Percentiles rank a stretch among this genome's conserved stretches.
Conservation (phyloP, 2,797 vertebrate genomes). For the Clamator glandarius region DNA sequence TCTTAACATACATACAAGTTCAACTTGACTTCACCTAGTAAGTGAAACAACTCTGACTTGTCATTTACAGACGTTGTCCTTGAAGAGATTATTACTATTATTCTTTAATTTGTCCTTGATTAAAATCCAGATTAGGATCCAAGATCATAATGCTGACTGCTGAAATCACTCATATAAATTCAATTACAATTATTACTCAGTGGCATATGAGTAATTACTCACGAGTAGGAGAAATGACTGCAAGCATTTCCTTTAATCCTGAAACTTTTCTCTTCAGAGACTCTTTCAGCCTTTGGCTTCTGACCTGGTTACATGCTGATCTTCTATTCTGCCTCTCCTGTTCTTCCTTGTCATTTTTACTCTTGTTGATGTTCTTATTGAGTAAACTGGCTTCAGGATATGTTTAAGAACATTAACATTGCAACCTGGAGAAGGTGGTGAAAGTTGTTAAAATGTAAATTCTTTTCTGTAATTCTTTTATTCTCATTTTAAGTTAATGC, state of each 20-base stretch:
- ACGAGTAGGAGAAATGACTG: not conserved
- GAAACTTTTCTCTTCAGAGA: slow-evolving; percentile 17
- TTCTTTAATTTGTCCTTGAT: not conserved
- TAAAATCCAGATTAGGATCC: slow-evolving; percentile 11
- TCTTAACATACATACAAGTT: not conserved
- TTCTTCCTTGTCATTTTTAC: slow-evolving; percentile 4
- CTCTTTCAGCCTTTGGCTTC: not conserved
- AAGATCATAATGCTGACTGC: not conserved
- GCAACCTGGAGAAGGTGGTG: not conserved
- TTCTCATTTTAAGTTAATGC: not conserved
- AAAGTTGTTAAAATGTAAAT: slow-evolving; percentile 2
- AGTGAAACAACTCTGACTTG: not conserved
- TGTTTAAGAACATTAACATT: not conserved
- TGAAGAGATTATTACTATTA: not conserved
- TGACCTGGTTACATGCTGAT: not conserved
- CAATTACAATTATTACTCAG: slow-evolving; percentile 14
- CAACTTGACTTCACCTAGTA: not conserved
- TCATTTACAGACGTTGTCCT: not conserved
- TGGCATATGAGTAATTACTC: not conserved
- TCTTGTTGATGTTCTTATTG: not conserved
- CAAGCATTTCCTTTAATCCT: slow-evolving; percentile 2
- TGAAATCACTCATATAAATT: not conserved
- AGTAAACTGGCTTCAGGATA: not conserved
- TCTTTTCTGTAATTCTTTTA: not conserved
- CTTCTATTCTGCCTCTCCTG: not conserved